phyloP scores from a whole-genome alignment of 2,113 vertebrate genomes.

The Pholis gunnellus region DNA sequence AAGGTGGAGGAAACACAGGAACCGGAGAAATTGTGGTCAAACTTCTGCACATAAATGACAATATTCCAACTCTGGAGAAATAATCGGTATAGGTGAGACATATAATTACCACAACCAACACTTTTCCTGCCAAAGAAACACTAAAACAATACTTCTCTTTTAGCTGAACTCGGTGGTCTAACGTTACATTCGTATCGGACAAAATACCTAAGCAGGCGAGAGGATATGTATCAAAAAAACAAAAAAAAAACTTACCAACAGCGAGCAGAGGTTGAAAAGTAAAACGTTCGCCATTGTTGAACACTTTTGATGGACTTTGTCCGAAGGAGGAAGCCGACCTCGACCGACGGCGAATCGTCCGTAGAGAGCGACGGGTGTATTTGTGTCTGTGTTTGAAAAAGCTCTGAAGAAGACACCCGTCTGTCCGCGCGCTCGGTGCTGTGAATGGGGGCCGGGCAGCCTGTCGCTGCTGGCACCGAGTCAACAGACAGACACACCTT shows the following conservation, averaged over 20 bases:
- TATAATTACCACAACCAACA: not conserved
- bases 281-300: constrained; percentile 59
- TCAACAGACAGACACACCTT: constrained; percentile 64
- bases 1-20: constrained; percentile 77
- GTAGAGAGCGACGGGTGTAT: not conserved
- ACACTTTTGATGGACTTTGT: not conserved
- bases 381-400: not conserved
- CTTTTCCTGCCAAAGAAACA: too few species aligned
- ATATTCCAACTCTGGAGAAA: constrained; percentile 88
- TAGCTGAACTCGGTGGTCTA: too few species aligned
- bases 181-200: not conserved
- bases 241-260: constrained; percentile 63
- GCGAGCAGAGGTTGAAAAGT: constrained; percentile 27
- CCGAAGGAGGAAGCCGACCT: not conserved
- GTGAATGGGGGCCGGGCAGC: not conserved
- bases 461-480: not conserved
- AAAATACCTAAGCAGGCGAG: too few species aligned
- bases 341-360: not conserved
- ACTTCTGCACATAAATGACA: constrained; percentile 94
- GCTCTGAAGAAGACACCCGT: not conserved
- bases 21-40: constrained; percentile 84
- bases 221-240: not conserved
- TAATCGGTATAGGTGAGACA: constrained; percentile 81
- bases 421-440: not conserved
- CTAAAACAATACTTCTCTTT: too few species aligned